These are phyloP conservation scores for Ptilorrhoa leucosticta DNA, from an alignment of 2,113 vertebrate species.

Conservation along the genomic window DNA sequence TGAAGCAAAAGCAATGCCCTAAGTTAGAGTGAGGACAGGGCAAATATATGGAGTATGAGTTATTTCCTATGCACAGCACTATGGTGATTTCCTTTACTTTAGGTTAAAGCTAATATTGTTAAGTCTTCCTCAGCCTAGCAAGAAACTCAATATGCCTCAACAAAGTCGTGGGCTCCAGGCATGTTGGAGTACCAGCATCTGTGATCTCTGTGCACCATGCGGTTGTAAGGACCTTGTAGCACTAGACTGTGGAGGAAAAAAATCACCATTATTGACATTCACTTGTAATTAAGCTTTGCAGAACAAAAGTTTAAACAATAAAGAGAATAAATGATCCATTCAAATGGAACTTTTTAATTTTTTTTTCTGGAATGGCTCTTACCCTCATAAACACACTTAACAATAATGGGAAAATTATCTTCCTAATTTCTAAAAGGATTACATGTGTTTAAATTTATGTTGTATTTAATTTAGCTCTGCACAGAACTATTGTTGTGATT, in stretches of 20 bases:
- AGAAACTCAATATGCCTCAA: background rate
- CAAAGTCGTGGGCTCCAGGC: background rate
- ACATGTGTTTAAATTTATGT: background rate
- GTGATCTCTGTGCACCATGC: rapidly evolving
- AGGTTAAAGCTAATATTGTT: background rate
- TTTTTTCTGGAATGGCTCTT: background rate
- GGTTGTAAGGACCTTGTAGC: background rate
- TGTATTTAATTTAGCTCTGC: background rate
- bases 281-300: background rate
- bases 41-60: background rate
- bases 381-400: background rate
- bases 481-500: background rate
- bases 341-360: background rate
- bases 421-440: background rate
- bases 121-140: background rate
- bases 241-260: background rate
- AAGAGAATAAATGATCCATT: background rate
- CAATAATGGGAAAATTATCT: background rate
- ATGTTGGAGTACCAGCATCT: background rate
- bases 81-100: background rate
- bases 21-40: background rate
- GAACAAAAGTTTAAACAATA: background rate
- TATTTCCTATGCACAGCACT: background rate
- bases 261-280: background rate
- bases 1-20: background rate